These are phyloP conservation scores for Brachypterus glaber DNA, from an alignment of 2,888 invertebrate genomes.

Conservation along the genomic window DNA sequence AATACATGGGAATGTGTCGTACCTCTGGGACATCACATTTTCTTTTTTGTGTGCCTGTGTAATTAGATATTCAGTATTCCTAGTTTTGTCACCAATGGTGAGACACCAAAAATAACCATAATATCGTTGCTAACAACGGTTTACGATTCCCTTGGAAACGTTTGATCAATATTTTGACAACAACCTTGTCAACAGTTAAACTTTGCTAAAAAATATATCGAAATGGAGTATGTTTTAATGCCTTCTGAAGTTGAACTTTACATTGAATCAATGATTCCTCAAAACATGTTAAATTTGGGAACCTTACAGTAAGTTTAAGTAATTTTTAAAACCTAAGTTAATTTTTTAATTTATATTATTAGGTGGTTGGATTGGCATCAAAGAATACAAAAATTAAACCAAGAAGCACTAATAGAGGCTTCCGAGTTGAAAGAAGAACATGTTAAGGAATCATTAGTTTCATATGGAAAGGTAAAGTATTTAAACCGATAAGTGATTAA, in stretches of 20 bases:
- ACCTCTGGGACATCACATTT: too few species aligned
- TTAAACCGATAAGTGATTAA: conserved; percentile 18
- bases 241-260: conserved; percentile 67
- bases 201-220: too few species aligned
- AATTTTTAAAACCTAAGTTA: conserved; percentile 5
- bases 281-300: conserved; percentile 59
- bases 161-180: too few species aligned
- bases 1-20: too few species aligned
- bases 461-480: conserved; percentile 69
- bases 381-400: conserved; percentile 72
- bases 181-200: too few species aligned
- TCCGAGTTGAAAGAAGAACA: conserved; percentile 68
- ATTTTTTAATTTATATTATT: conserved; percentile 9
- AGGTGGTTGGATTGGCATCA: conserved; percentile 80
- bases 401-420: conserved; percentile 80
- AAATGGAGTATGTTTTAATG: conserved; percentile 48
- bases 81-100: too few species aligned
- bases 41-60: too few species aligned
- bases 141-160: too few species aligned
- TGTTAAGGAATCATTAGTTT: conserved; percentile 73
- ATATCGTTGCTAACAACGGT: too few species aligned
- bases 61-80: too few species aligned
- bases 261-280: conserved; percentile 60
- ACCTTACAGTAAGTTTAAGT: conserved; percentile 42
- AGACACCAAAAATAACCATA: too few species aligned